Percentiles rank a stretch among this genome's conserved stretches.
Conservation (phyloP, 2,888 invertebrate species). For the Andrena trimmerana region DNA sequence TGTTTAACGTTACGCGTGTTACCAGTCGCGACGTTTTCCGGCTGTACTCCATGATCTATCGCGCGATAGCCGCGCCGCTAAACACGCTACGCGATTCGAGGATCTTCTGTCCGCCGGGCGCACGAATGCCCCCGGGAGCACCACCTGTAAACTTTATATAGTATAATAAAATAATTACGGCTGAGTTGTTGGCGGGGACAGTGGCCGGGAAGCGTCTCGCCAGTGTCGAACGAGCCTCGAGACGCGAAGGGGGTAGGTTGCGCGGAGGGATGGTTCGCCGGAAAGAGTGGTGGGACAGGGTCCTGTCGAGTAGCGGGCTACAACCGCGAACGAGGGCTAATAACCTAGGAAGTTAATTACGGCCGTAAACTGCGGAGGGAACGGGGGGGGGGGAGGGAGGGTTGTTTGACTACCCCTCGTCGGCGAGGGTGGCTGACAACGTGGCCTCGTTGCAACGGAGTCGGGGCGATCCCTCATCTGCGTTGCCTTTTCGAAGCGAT, state of each 20-base stretch:
- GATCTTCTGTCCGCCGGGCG: too few species aligned
- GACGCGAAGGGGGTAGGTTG: neutral
- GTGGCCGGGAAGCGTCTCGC: conserved; percentile 19
- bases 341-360: conserved; percentile 81
- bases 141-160: neutral
- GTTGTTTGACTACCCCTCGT: conserved; percentile 76
- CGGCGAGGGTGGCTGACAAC: conserved; percentile 74
- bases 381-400: conserved; percentile 33
- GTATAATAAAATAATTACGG: neutral
- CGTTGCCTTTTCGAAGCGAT: conserved; percentile 63
- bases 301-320: conserved; percentile 45
- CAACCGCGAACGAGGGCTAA: conserved; percentile 71
- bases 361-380: conserved; percentile 75
- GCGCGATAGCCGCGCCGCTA: neutral
- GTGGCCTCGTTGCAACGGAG: conserved; percentile 71
- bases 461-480: conserved; percentile 46
- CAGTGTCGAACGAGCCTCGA: conserved; percentile 7
- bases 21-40: conserved; percentile 36
- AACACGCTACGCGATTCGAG: too few species aligned
- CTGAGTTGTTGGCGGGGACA: neutral
- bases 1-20: conserved; percentile 55
- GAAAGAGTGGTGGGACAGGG: conserved; percentile 46
- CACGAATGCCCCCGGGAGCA: too few species aligned
- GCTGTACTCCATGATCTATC: conserved; percentile 19
- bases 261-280: conserved; percentile 8